A percentile compares a stretch with the other conserved stretches of the same genome.
These are phyloP conservation scores for Onychomys torridus DNA, from an alignment of 2,797 vertebrate species.

Conservation along the genomic window DNA sequence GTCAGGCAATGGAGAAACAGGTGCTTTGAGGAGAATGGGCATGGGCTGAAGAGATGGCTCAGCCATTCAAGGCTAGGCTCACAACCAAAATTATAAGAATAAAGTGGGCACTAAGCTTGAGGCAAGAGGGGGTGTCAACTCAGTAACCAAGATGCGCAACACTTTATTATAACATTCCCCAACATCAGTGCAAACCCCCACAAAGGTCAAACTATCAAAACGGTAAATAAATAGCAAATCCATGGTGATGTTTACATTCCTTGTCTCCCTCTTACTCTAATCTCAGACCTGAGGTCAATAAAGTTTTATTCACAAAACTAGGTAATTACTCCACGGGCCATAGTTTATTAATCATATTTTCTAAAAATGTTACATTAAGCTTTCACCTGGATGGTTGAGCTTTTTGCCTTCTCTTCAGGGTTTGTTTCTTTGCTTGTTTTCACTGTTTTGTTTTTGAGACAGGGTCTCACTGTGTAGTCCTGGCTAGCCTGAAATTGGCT, in stretches of 20 bases:
- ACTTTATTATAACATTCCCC: not conserved
- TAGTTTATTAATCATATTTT: not conserved
- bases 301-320: not conserved
- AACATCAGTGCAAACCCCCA: not conserved
- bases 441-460: not conserved
- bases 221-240: not conserved
- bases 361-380: not conserved
- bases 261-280: too few relatives aligned
- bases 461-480: not conserved
- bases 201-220: not conserved
- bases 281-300: not conserved
- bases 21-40: not conserved
- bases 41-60: not conserved
- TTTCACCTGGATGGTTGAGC: not conserved
- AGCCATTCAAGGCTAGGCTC: not conserved
- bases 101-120: not conserved
- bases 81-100: not conserved
- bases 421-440: not conserved
- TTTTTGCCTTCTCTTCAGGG: not conserved
- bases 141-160: not conserved
- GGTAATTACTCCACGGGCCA: not conserved
- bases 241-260: not conserved
- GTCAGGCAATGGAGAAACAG: not conserved
- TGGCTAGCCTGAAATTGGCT: not conserved
- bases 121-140: not conserved